A percentile compares a stretch with the other conserved stretches of the same genome.
Evolutionary conservation across 53 echinoderm and acorn worm species (phyloP).

Genomic region (Glandiceps talaboti): DNA sequence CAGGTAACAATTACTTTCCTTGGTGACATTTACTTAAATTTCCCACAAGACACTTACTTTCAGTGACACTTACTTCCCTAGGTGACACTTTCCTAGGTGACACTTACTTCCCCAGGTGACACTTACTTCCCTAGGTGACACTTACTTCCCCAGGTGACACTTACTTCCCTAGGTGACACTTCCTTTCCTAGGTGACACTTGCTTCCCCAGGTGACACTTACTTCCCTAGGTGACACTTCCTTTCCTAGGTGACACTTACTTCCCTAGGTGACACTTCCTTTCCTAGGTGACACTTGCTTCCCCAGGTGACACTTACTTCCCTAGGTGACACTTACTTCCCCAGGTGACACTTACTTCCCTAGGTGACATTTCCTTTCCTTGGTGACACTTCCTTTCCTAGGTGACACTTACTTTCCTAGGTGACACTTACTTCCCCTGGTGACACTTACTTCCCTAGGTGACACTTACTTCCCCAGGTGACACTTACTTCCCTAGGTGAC

Average conservation of each 20-base stretch:
- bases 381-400: too few relatives aligned
- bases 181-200: constrained; percentile 21
- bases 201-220: constrained; percentile 7
- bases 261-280: constrained; percentile 5
- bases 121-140: constrained; percentile 52
- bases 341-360: not conserved
- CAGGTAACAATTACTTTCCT: too few relatives aligned
- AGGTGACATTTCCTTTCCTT: constrained; percentile 35
- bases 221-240: too few relatives aligned
- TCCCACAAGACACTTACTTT: not conserved
- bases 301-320: constrained; percentile 24
- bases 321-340: too few relatives aligned
- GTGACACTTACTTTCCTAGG: not conserved
- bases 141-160: not conserved
- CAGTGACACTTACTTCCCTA: not conserved
- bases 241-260: not conserved
- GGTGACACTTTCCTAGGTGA: not conserved
- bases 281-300: constrained; percentile 12
- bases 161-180: not conserved
- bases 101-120: not conserved
- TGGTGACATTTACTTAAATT: too few relatives aligned
- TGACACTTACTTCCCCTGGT: constrained; percentile 37
- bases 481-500: constrained; percentile 38
- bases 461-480: not conserved
- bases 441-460: too few relatives aligned